phyloP scores from a whole-genome alignment of 2,113 vertebrate species.

The Alaudala cheleensis region DNA sequence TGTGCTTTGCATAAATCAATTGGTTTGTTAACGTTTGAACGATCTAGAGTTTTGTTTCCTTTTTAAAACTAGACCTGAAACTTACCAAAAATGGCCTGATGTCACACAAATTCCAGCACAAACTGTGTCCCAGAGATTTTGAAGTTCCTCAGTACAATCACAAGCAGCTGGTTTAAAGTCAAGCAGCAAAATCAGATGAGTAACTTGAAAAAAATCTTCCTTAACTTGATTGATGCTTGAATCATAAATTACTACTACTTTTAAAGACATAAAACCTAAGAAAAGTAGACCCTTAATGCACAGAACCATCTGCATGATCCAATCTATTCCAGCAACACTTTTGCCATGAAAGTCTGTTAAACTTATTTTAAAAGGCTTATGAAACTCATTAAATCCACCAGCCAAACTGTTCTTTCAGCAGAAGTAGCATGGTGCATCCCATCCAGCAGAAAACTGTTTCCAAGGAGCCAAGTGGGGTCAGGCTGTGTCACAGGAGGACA shows the following conservation, averaged over 20 bases:
- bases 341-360: background rate
- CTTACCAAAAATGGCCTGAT: background rate
- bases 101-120: background rate
- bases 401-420: constrained; percentile 27
- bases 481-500: constrained; percentile 39
- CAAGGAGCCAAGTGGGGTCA: constrained; percentile 18
- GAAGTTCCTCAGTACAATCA: background rate
- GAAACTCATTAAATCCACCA: background rate
- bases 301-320: background rate
- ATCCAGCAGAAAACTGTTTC: background rate
- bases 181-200: background rate
- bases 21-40: background rate
- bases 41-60: background rate
- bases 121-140: background rate
- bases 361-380: constrained; percentile 15
- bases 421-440: background rate
- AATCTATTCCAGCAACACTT: background rate
- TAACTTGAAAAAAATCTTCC: background rate
- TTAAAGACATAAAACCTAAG: background rate
- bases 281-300: background rate
- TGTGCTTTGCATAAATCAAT: background rate
- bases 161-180: background rate
- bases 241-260: background rate
- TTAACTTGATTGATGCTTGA: background rate
- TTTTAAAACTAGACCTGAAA: background rate